Percentiles rank a stretch among this genome's conserved stretches.
phyloP scores from a whole-genome alignment of 2,797 vertebrate species.

The Syngnathus rostellatus region DNA sequence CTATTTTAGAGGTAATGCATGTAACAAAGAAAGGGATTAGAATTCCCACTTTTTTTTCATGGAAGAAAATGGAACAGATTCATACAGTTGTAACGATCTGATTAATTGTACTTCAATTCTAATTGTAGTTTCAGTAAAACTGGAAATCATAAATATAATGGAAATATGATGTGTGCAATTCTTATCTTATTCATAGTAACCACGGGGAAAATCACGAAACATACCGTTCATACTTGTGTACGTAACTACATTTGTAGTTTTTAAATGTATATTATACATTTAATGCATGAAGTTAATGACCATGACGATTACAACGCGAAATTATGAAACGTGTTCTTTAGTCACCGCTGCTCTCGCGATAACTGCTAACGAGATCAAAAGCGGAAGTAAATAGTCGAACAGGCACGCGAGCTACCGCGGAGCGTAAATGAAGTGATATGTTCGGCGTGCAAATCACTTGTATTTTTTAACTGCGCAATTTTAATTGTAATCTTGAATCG shows the following conservation, averaged over 20 bases:
- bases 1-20: conserved; percentile 14
- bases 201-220: background rate
- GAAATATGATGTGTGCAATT: background rate
- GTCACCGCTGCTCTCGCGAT: conserved; percentile 52
- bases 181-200: background rate
- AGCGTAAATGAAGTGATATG: conserved; percentile 25
- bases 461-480: conserved; percentile 10
- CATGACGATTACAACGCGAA: too few species aligned
- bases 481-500: background rate
- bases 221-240: background rate
- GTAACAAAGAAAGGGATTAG: conserved; percentile 17
- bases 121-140: conserved; percentile 25
- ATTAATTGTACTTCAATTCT: conserved; percentile 10
- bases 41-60: conserved; percentile 13
- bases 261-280: background rate
- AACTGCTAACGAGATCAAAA: conserved; percentile 27
- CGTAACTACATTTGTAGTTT: background rate
- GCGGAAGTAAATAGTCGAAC: conserved; percentile 72
- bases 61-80: conserved; percentile 19
- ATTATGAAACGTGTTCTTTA: too few species aligned
- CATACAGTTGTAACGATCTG: conserved; percentile 16
- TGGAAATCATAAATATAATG: background rate
- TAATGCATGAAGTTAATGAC: too few species aligned
- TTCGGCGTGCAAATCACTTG: conserved; percentile 30
- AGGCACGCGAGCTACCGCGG: conserved; percentile 44